Percentiles rank a stretch among this genome's conserved stretches.
These are phyloP conservation scores for Pteropus alecto DNA, from an alignment of 2,113 vertebrate species.

Conservation along the genomic window DNA sequence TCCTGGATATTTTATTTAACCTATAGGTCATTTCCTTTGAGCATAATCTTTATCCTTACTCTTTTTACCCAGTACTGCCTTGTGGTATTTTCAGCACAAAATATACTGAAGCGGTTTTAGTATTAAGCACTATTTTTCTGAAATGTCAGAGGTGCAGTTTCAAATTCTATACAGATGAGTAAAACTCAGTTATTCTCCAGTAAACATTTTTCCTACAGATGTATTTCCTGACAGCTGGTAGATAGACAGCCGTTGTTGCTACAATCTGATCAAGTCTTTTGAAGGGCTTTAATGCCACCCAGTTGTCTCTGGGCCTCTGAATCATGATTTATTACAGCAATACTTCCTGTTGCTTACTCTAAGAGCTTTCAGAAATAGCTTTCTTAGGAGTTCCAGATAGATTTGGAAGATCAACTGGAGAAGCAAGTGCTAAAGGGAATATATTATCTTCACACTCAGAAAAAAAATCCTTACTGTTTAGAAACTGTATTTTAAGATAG, in stretches of 20 bases:
- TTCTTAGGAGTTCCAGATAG: neutral
- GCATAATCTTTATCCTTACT: neutral
- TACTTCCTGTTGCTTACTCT: neutral
- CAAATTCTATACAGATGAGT: neutral
- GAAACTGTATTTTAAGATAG: neutral
- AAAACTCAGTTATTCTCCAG: slow-evolving; percentile 28
- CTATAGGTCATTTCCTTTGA: neutral
- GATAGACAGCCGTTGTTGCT: neutral
- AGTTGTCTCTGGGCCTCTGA: neutral
- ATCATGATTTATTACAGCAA: neutral
- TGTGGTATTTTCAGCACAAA: neutral
- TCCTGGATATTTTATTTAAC: neutral
- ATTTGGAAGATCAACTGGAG: neutral
- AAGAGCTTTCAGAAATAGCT: neutral
- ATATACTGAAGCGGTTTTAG: neutral
- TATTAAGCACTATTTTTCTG: slow-evolving; percentile 43
- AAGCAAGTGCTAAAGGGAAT: neutral
- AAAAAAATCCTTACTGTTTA: neutral
- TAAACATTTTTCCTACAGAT: neutral
- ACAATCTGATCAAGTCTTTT: slow-evolving; percentile 1
- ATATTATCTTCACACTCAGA: neutral
- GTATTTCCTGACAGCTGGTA: neutral
- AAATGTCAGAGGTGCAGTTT: slow-evolving; percentile 26
- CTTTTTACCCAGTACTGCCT: neutral
- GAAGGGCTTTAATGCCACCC: neutral